Conservation (phyloP, 1,140 invertebrate species). For the Euwallacea fornicatus region DNA sequence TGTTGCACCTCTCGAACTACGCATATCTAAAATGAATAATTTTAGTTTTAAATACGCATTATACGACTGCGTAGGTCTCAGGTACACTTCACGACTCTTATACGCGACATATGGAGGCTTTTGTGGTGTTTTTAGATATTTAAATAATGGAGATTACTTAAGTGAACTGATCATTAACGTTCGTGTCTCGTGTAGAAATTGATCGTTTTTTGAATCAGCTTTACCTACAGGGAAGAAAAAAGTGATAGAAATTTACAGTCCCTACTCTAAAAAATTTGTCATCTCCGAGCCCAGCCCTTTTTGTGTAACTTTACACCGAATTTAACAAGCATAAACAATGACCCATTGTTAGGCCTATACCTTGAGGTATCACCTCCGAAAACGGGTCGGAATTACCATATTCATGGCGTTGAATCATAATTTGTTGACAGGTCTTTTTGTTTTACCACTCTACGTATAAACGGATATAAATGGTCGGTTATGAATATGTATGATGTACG, state of each 20-base stretch:
- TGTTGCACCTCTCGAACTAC: slow-evolving; percentile 7
- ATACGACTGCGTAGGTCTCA: slow-evolving; percentile 15
- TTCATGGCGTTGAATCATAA: slow-evolving; percentile 25
- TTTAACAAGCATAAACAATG: slow-evolving; percentile 30
- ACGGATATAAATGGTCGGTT: slow-evolving; percentile 2
- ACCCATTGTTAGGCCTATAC: slow-evolving; percentile 32
- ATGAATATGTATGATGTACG: slow-evolving; percentile 16
- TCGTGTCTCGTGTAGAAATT: background rate
- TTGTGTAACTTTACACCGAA: slow-evolving; percentile 22
- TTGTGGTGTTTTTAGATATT: background rate
- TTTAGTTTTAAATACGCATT: slow-evolving; percentile 11
- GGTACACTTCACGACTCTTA: slow-evolving; percentile 21
- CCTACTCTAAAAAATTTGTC: background rate
- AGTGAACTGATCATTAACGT: background rate
- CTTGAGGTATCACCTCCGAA: slow-evolving; percentile 31
- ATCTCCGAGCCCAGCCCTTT: slow-evolving; percentile 19
- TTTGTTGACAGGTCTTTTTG: slow-evolving; percentile 30
- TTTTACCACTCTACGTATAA: slow-evolving; percentile 19
- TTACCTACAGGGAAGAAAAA: background rate
- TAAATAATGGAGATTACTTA: background rate
- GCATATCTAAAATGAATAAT: slow-evolving; percentile 9
- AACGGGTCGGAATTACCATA: slow-evolving; percentile 29
- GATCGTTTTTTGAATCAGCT: background rate
- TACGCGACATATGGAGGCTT: slow-evolving; percentile 13
- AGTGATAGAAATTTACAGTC: background rate